phyloP scores from a whole-genome alignment of 2,113 vertebrate genomes.

The Cottus gobio region DNA sequence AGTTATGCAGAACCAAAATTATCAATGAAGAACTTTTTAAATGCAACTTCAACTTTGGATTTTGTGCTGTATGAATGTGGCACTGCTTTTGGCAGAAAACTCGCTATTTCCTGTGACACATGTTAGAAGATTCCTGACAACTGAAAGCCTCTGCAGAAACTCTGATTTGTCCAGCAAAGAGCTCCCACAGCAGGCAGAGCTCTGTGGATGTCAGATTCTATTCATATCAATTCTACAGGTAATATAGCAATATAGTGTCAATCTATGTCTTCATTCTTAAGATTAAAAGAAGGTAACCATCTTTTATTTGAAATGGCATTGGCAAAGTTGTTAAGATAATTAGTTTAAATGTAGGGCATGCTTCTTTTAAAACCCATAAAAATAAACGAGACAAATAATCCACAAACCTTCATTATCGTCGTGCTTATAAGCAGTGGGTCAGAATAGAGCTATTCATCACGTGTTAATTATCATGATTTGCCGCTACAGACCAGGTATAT shows the following conservation, averaged over 20 bases:
- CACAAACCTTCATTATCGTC: slow-evolving; percentile 42
- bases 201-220: background rate
- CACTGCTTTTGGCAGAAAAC: slow-evolving; percentile 30
- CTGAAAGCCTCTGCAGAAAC: slow-evolving; percentile 47
- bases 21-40: slow-evolving; percentile 4
- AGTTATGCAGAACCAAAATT: background rate
- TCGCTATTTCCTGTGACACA: slow-evolving; percentile 27
- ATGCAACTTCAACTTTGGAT: background rate
- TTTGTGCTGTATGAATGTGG: slow-evolving; percentile 8
- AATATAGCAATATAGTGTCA: background rate
- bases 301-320: slow-evolving; percentile 28
- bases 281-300: background rate
- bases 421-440: slow-evolving; percentile 18
- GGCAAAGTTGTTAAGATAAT: background rate
- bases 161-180: slow-evolving; percentile 32
- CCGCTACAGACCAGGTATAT: slow-evolving; percentile 32
- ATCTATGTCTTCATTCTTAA: background rate
- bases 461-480: slow-evolving; percentile 72
- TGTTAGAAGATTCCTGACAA: slow-evolving; percentile 31
- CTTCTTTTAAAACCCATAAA: background rate
- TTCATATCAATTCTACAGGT: slow-evolving; percentile 2
- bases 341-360: background rate
- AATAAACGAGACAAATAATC: slow-evolving; percentile 47
- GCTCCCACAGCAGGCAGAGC: background rate
- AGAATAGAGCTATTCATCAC: slow-evolving; percentile 64